Evolutionary conservation across 2,113 vertebrate genomes (phyloP), one percentile per base, ranked within the genome.

Genomic region (Australoheros scitulus): DNA sequence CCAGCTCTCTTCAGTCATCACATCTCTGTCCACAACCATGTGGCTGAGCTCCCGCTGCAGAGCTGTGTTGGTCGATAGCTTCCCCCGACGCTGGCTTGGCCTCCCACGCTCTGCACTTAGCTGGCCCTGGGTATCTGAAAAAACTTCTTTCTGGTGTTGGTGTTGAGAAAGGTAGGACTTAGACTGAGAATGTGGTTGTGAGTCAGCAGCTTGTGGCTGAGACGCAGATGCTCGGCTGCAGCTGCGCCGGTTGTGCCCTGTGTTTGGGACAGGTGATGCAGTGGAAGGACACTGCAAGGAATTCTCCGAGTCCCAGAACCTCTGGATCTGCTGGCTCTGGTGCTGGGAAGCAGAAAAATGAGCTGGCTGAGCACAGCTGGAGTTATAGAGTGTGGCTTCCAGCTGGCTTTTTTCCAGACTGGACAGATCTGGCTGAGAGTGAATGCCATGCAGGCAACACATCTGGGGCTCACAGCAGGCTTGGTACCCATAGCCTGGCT

Each of bases 401-500:
- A 93, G 78, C 60, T 96, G 95, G 72, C 84, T 94, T 89, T 95
- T 89, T 4, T 94, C 91, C 80, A 95, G 87, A 17, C 65, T 52
- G 41, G 93, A 90, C 72, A 94, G 95, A 41, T 94, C 95, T 11
- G 80, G 5, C 4, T 96, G 89, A 72, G 94, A 2, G 92, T 95
- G 94, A 55, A 96, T 81, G 84, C 97, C 96, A 80, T 95, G 97
- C 0, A 97, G 95, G 68, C 97, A 98, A 79, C 97, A 98, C 61
- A 96, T 22, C 3, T 97, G 96, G 0, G 92, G 87, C 81, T 96
- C 96, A n/a, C 94, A 86, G 3, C 96, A 95, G 52, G 94, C 26
- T 61, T 96, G 96, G 88, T 96, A 96, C 57, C 94, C 96, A 22
- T 95, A 97, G 18, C 94, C 81, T 6, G 96, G 94, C 60, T 91